Evolutionary conservation across 2,888 invertebrate species (phyloP).

Genomic region (Sphaerophoria taeniata): DNA sequence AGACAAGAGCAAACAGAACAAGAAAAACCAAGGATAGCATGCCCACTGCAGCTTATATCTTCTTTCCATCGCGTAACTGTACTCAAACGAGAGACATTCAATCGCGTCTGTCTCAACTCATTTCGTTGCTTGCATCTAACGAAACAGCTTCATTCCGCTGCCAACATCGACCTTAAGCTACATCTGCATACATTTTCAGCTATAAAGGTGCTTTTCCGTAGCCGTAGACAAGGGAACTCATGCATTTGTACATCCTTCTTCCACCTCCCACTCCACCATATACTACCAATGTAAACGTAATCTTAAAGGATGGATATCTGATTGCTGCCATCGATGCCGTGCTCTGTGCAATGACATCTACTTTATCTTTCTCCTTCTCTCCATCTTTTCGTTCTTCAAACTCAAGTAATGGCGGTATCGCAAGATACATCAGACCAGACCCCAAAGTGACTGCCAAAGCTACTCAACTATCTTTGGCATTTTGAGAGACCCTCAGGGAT

Average conservation of each 20-base stretch:
- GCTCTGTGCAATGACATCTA: slow-evolving; percentile 60
- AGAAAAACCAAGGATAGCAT: slow-evolving; percentile 6
- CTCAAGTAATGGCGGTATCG: neutral
- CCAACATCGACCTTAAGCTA: neutral
- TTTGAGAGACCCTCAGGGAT: slow-evolving; percentile 51
- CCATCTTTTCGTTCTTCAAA: slow-evolving; percentile 7
- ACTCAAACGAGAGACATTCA: slow-evolving; percentile 49
- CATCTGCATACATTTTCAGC: neutral
- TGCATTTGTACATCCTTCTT: slow-evolving; percentile 29
- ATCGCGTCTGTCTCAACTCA: slow-evolving; percentile 50
- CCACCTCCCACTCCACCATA: neutral
- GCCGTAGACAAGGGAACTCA: slow-evolving; percentile 31
- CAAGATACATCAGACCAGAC: slow-evolving; percentile 48
- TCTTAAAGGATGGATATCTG: slow-evolving; percentile 71
- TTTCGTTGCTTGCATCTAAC: slow-evolving; percentile 32
- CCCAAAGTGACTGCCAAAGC: slow-evolving; percentile 74
- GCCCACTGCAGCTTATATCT: slow-evolving; percentile 6
- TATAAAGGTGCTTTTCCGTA: slow-evolving; percentile 10
- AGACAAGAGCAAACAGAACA: slow-evolving; percentile 12
- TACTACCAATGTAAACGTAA: too few relatives aligned
- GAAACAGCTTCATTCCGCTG: slow-evolving; percentile 3
- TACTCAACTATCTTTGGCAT: slow-evolving; percentile 70
- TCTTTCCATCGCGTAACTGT: slow-evolving; percentile 24
- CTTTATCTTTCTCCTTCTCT: slow-evolving; percentile 47
- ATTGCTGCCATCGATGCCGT: slow-evolving; percentile 60